phyloP scores from a whole-genome alignment of 1,140 invertebrate species.

The Zaprionus kolodkinae region DNA sequence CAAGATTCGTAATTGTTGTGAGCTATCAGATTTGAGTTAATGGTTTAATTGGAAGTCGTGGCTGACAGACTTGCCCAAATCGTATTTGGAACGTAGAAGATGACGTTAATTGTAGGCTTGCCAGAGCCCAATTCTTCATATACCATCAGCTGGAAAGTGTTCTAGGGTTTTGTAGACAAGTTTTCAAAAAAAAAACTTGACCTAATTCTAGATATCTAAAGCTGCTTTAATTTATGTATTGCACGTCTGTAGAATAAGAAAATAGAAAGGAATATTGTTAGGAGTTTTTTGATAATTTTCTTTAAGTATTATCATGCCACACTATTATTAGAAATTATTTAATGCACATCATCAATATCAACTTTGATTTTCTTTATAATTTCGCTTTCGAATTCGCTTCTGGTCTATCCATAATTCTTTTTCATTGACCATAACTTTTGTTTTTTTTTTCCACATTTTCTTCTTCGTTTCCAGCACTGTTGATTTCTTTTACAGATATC shows the following conservation, averaged over 20 bases:
- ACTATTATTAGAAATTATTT: neutral
- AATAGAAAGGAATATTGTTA: neutral
- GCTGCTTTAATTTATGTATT: neutral
- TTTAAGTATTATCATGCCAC: no score
- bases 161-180: neutral
- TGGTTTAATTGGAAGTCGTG: conserved; percentile 74
- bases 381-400: conserved; percentile 14
- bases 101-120: conserved; percentile 18
- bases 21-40: conserved; percentile 71
- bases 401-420: conserved; percentile 2
- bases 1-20: conserved; percentile 25
- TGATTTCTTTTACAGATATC: conserved; percentile 20
- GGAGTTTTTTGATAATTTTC: no score
- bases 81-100: conserved; percentile 14
- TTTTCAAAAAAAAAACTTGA: neutral
- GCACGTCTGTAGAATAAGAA: neutral
- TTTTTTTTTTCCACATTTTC: conserved; percentile 8
- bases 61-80: conserved; percentile 38
- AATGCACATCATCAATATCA: neutral
- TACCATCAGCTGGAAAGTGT: neutral
- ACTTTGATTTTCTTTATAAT: neutral
- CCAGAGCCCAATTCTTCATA: neutral
- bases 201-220: neutral
- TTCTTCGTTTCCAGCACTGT: conserved; percentile 6
- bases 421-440: neutral